Evolutionary conservation across 1,140 invertebrate genomes (phyloP).

Genomic region (Micrasema longulum): DNA sequence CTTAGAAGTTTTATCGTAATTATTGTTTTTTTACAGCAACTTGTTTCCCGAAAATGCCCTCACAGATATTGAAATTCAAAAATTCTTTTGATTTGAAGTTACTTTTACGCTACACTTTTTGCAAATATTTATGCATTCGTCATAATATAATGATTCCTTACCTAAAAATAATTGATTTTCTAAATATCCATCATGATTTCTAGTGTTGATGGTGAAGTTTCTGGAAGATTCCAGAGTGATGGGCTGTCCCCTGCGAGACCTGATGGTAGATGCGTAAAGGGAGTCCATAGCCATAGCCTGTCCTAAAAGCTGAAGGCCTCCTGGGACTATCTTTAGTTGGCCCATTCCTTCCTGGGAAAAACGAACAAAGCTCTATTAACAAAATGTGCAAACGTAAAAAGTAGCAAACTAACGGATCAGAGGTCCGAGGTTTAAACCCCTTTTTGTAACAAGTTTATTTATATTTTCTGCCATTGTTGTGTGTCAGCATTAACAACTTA

Average conservation of each 20-base stretch:
- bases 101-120: no score
- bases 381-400: no score
- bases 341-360: slow-evolving; percentile 92
- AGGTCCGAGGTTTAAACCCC: no score
- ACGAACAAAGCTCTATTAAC: not conserved
- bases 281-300: slow-evolving; percentile 88
- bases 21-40: no score
- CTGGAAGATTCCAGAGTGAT: slow-evolving; percentile 87
- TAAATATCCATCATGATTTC: slow-evolving; percentile 80
- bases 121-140: no score
- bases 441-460: slow-evolving; percentile 3
- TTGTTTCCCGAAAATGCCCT: no score
- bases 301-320: slow-evolving; percentile 88
- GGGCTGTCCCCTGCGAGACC: slow-evolving; percentile 83
- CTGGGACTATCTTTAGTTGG: slow-evolving; percentile 87
- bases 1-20: no score
- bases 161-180: slow-evolving; percentile 86
- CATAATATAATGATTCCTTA: slow-evolving; percentile 58
- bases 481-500: no score
- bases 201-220: slow-evolving; percentile 89
- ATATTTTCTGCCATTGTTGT: no score
- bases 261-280: slow-evolving; percentile 86
- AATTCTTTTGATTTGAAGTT: no score
- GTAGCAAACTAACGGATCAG: no score
- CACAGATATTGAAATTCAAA: no score